These are phyloP conservation scores for Melanotaenia duboulayi DNA, from an alignment of 2,113 vertebrate genomes.

Conservation along the genomic window DNA sequence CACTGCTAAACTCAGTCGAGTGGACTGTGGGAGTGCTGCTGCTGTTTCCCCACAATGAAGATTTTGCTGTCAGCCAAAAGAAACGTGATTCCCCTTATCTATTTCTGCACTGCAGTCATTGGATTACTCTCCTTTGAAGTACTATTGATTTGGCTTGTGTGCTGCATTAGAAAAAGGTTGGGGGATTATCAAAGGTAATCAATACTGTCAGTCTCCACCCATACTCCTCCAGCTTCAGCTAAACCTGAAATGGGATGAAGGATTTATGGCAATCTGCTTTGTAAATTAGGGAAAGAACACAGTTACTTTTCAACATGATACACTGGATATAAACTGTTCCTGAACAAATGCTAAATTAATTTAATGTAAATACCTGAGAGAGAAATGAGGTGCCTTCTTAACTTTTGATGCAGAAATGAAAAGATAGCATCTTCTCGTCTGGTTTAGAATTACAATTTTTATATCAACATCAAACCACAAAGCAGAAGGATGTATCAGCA, in stretches of 20 bases:
- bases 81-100: conserved; percentile 59
- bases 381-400: not conserved
- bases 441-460: not conserved
- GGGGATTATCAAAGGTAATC: conserved; percentile 35
- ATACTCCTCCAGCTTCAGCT: conserved; percentile 4
- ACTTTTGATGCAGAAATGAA: not conserved
- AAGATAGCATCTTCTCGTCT: not conserved
- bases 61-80: conserved; percentile 30
- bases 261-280: conserved; percentile 4
- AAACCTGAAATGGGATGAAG: conserved; percentile 7
- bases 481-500: not conserved
- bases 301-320: not conserved
- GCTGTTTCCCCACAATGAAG: conserved; percentile 39
- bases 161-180: conserved; percentile 9
- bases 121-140: conserved; percentile 53
- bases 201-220: conserved; percentile 33
- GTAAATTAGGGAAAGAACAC: not conserved
- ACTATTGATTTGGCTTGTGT: conserved; percentile 56
- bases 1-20: not conserved
- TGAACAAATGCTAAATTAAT: too few relatives aligned
- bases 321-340: not conserved
- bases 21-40: not conserved
- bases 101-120: conserved; percentile 56
- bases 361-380: not conserved
- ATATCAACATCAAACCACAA: not conserved